Percentiles rank a stretch among this genome's conserved stretches.
Evolutionary conservation across 2,113 vertebrate genomes (phyloP).

Genomic region (Corydoras sp.): DNA sequence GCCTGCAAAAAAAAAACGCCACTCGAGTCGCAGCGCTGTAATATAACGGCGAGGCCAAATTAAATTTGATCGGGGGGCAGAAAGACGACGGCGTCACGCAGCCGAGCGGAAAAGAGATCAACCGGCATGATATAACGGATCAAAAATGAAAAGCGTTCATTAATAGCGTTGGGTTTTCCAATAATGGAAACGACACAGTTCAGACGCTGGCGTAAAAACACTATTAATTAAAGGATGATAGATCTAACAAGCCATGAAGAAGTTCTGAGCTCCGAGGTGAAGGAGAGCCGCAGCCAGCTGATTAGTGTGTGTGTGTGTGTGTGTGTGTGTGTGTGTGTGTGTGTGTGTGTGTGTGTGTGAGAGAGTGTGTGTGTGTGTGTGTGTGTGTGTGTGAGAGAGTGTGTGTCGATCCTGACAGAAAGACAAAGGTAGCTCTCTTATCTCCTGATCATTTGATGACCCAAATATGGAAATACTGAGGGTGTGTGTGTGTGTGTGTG

Average conservation of each 20-base stretch:
- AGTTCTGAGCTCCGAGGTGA: slow-evolving; percentile 46
- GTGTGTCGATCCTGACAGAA: not conserved
- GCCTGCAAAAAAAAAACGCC: slow-evolving; percentile 98
- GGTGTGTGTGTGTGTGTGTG: not conserved
- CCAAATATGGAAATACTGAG: not conserved
- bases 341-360: slow-evolving; percentile 8
- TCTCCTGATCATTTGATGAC: not conserved
- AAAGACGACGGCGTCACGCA: slow-evolving; percentile 94
- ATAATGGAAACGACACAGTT: slow-evolving; percentile 99
- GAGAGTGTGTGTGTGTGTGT: not conserved
- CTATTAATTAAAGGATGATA: slow-evolving; percentile 99
- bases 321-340: slow-evolving; percentile 16
- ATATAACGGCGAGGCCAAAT: slow-evolving; percentile 99
- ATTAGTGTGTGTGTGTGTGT: slow-evolving; percentile 21
- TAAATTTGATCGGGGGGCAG: slow-evolving; percentile 99
- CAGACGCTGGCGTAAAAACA: slow-evolving; percentile 98
- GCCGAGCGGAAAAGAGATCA: slow-evolving; percentile 90
- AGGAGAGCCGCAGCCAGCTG: slow-evolving; percentile 56
- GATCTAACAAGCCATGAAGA: slow-evolving; percentile 93
- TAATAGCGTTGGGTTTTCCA: slow-evolving; percentile 93
- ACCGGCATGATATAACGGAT: slow-evolving; percentile 91
- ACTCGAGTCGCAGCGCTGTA: slow-evolving; percentile 98
- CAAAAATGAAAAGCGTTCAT: slow-evolving; percentile 99
- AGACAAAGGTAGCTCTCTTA: not conserved
- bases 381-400: slow-evolving; percentile 1